Conservation (phyloP, 2,113 vertebrate species). For the Ceyx margarethae region DNA sequence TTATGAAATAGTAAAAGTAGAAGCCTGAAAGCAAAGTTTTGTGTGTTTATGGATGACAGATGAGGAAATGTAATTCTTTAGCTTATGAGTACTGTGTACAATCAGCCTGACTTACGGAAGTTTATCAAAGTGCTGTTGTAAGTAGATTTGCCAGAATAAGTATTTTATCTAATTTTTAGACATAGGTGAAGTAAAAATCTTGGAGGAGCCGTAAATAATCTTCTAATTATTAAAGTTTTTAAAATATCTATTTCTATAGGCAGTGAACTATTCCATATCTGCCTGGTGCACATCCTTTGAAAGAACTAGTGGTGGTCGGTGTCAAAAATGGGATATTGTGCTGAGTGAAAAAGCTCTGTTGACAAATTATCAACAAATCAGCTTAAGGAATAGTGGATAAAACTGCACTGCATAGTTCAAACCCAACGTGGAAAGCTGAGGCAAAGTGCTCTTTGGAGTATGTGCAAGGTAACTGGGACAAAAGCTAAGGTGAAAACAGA, state of each 20-base stretch:
- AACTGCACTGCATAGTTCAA: not conserved
- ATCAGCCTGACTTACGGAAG: not conserved
- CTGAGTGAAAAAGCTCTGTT: not conserved
- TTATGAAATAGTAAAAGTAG: not conserved
- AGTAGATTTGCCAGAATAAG: not conserved
- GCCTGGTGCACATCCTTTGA: not conserved
- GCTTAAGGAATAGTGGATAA: not conserved
- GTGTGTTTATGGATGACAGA: not conserved
- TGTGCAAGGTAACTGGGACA: not conserved
- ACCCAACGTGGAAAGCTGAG: not conserved
- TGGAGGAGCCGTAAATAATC: not conserved
- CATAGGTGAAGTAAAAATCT: not conserved
- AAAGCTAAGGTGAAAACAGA: not conserved
- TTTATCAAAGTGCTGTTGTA: not conserved
- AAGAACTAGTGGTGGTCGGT: not conserved
- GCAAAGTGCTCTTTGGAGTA: not conserved
- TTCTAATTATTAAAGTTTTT: not conserved
- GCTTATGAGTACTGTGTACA: not conserved
- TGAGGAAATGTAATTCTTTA: not conserved
- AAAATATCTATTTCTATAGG: not conserved
- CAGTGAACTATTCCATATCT: not conserved
- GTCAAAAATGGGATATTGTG: fast-evolving
- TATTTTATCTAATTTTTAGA: not conserved
- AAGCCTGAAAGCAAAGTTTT: not conserved
- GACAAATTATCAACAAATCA: not conserved